Evolutionary conservation across 2,888 invertebrate genomes (phyloP).

Genomic region (Meteorus cinctellus): DNA sequence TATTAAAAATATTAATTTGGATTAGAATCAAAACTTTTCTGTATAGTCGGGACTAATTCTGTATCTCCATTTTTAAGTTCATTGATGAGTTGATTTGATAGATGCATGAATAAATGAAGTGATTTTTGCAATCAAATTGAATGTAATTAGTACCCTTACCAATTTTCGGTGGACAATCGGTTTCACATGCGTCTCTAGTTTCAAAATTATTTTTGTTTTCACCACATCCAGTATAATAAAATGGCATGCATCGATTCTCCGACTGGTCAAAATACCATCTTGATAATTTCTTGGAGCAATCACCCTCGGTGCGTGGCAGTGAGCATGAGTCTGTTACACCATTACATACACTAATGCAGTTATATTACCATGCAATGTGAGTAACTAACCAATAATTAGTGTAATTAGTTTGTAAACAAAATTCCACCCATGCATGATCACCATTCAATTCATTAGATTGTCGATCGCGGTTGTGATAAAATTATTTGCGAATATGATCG

Average conservation of each 20-base stretch:
- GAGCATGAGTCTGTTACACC: conserved; percentile 82
- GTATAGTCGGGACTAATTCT: too few species aligned
- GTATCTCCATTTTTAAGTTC: not conserved
- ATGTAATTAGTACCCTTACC: conserved; percentile 78
- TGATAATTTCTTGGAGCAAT: conserved; percentile 84
- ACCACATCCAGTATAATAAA: conserved; percentile 94
- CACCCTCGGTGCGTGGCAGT: conserved; percentile 83
- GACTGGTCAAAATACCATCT: conserved; percentile 90
- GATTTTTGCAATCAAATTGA: not conserved
- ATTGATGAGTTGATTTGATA: not conserved
- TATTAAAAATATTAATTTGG: conserved; percentile 57
- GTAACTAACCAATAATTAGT: conserved; percentile 21
- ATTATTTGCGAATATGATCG: too few species aligned
- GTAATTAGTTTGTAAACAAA: not conserved
- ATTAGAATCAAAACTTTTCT: not conserved
- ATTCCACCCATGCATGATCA: not conserved
- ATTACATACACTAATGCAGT: conserved; percentile 51
- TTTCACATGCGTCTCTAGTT: conserved; percentile 82
- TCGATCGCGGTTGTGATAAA: too few species aligned
- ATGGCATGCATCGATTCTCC: conserved; percentile 91
- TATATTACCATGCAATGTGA: conserved; percentile 62
- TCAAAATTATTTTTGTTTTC: conserved; percentile 92
- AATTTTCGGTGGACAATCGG: conserved; percentile 84
- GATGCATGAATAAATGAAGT: not conserved
- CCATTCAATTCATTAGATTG: not conserved